A percentile compares a stretch with the other conserved stretches of the same genome.
Evolutionary conservation across 1,140 invertebrate genomes (phyloP).

Genomic region (Drosophila biarmipes): DNA sequence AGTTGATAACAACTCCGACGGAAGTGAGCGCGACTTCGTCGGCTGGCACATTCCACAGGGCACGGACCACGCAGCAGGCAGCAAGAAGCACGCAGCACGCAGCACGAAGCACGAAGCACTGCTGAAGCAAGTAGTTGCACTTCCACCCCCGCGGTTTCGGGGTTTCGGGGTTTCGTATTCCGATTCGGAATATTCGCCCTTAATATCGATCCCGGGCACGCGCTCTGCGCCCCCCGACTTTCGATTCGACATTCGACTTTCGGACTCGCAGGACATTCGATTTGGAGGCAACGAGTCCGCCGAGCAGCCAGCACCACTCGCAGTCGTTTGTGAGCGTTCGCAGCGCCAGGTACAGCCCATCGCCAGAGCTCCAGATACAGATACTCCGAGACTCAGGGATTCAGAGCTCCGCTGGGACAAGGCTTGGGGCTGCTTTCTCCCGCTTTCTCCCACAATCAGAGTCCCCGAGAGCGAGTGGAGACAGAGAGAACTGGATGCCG

Average conservation of each 20-base stretch:
- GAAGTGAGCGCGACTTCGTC: slow-evolving; percentile 1
- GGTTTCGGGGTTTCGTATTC: background rate
- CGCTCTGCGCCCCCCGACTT: slow-evolving; percentile 30
- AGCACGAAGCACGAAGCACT: slow-evolving; percentile 5
- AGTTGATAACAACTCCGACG: background rate
- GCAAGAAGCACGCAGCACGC: too few relatives aligned
- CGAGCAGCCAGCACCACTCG: slow-evolving; percentile 38
- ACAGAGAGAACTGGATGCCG: slow-evolving; percentile 2
- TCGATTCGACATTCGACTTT: slow-evolving; percentile 13
- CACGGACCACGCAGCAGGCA: slow-evolving; percentile 9
- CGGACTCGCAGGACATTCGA: slow-evolving; percentile 7
- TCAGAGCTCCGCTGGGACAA: slow-evolving; percentile 7
- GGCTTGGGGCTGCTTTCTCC: slow-evolving; percentile 6
- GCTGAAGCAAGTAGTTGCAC: slow-evolving; percentile 14
- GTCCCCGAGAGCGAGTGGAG: slow-evolving; percentile 7
- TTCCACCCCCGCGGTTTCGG: slow-evolving; percentile 27
- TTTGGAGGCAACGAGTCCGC: slow-evolving; percentile 47
- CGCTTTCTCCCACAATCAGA: background rate
- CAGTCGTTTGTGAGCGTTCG: slow-evolving; percentile 81
- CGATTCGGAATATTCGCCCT: slow-evolving; percentile 19
- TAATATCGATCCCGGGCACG: slow-evolving; percentile 49
- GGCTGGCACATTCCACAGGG: slow-evolving; percentile 41
- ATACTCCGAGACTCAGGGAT: slow-evolving; percentile 11
- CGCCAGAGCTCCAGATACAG: slow-evolving; percentile 18
- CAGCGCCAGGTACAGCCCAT: slow-evolving; percentile 73